Base-by-base conservation (phyloP, 2,888 invertebrate species). In the Xestoiulus laeticollis region DNA sequence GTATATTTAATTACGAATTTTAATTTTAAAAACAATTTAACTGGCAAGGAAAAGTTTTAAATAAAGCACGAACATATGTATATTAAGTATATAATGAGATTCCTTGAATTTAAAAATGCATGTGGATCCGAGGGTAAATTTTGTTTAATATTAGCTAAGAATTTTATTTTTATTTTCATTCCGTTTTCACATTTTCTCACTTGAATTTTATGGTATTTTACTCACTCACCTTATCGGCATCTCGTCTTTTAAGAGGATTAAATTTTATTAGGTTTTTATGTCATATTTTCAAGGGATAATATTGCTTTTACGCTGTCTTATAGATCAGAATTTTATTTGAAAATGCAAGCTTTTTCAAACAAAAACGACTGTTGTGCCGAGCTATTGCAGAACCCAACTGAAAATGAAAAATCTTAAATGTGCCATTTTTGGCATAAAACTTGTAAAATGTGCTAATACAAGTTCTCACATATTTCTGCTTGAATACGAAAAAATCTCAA, bases 271-370 rank as follows among this genome's bases (percentile, higher is more conserved):
- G n/a, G 59, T 59, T 59, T 48, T 59, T 59, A 59, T n/a, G 59
- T 5, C 59, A 59, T n/a, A 59, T 59, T 59, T 59, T n/a, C 59
- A n/a, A 59, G 59, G 59, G 59, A 59, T 59, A 59, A 59, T 59
- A 59, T n/a, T n/a, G 59, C 59, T 59, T 59, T 59, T 59, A 59
- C 19, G n/a, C n/a, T 59, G 59, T 59, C 59, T 59, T 59, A 19
- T 59, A 59, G 19, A 59, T 59, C 59, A 59, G 59, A 19, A 59
- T 59, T 59, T 59, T 59, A 59, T 59, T n/a, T 59, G 59, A 59
- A 59, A 59, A 59, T 59, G n/a, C 59, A n/a, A 59, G 59, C 59
- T 59, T 59, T 59, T 59, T 59, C 59, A 59, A 59, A 59, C 59
- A 59, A 59, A 59, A 59, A 59, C n/a, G 19, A 48, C 48, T 48